Base-by-base conservation (phyloP, 2,797 vertebrate genomes). In the Tachyglossus aculeatus region DNA sequence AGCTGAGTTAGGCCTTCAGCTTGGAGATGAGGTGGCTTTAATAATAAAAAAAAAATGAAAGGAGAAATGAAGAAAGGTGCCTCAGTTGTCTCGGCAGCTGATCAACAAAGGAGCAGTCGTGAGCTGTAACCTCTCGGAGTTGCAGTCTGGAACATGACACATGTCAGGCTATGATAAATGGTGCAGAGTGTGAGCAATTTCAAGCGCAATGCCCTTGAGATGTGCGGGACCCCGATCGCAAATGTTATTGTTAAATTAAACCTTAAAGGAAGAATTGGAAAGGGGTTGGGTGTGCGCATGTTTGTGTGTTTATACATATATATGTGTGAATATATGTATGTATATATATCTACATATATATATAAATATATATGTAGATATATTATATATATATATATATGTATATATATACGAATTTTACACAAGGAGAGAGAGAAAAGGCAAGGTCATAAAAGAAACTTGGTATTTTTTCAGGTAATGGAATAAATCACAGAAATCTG, bases 241-340 rank as follows among this genome's bases (percentile, higher is more conserved):
- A 98, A 98, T 98, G 96, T 96, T 98, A 96, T 96, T 98, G 96
- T 98, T 98, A 97, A 98, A 98, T 98, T 98, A 98, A 98, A 98
- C 95, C 95, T 96, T 97, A 97, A 96, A 96, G 91, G 91, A 93
- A 91, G 91, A 89, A 91, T 91, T 91, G 92, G 87, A 90, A 89
- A 89, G 86, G 77, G 85, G 78, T 86, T 87, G 88, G 82, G 79
- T 73, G 86, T 22, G 66, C 50, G 54, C 33, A 24, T 27, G 51
- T 25, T 66, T 25, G 27, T 45, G 1, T 48, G 36, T 0, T 5
- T 24, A 9, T 29, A 2, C 47, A 10, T 47, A 2, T 33, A 0
- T 43, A 1, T 24, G 11, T 29, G 39, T 40, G 55, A 10, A n/a
- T n/a, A n/a, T n/a, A n/a, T n/a, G 52, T 44, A 38, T 48, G 67